Conservation (phyloP, 2,888 invertebrate species). For the Trissolcus brochymenae region DNA sequence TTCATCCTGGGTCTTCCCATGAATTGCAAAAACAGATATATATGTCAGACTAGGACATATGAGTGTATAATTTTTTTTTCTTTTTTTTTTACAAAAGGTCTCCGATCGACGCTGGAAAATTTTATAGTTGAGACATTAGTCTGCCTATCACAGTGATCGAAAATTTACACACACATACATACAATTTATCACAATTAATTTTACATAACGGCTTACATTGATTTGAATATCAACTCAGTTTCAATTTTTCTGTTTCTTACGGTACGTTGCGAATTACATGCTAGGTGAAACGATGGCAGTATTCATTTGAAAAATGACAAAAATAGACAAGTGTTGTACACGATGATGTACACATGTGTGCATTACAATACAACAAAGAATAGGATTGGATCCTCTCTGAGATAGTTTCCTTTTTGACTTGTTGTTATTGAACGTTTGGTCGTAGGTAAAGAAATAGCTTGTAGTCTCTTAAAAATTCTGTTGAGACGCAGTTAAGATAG, state of each 20-base stretch:
- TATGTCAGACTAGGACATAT: constrained; percentile 23
- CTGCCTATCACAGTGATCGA: constrained; percentile 71
- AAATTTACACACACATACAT: constrained; percentile 48
- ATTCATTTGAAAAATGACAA: constrained; percentile 67
- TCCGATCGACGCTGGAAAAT: constrained; percentile 1
- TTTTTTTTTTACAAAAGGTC: constrained; percentile 15
- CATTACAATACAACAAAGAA: constrained; percentile 54
- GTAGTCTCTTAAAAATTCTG: constrained; percentile 20
- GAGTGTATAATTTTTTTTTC: background rate
- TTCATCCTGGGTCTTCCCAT: background rate
- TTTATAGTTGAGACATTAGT: constrained; percentile 49
- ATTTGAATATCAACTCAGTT: constrained; percentile 21
- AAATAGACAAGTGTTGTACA: constrained; percentile 65
- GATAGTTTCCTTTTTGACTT: too few relatives aligned
- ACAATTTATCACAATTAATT: constrained; percentile 14
- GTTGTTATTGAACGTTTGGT: constrained; percentile 18
- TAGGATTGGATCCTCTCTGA: too few relatives aligned
- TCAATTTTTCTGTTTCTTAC: constrained; percentile 2
- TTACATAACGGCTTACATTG: constrained; percentile 38
- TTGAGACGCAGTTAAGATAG: constrained; percentile 66
- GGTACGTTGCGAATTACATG: constrained; percentile 48
- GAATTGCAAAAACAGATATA: background rate
- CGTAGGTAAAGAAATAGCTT: constrained; percentile 2
- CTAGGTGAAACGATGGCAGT: constrained; percentile 68
- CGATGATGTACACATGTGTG: constrained; percentile 63